Evolutionary conservation across 2,888 invertebrate genomes (phyloP).

Genomic region (Phytoseiulus persimilis): DNA sequence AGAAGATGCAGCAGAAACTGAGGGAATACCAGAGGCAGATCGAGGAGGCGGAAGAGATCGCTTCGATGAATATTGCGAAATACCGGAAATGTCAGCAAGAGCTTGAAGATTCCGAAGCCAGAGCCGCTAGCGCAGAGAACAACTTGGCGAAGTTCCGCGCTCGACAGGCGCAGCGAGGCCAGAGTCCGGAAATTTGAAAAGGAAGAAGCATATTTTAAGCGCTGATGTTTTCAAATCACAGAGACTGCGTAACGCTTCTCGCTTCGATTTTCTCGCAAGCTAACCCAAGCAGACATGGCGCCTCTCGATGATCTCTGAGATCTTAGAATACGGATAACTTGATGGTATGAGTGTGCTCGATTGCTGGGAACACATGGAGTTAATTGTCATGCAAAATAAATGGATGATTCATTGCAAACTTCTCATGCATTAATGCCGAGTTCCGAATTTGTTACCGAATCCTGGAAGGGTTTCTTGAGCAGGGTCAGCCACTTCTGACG

Average conservation of each 20-base stretch:
- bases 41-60: slow-evolving; percentile 38
- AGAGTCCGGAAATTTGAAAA: slow-evolving; percentile 6
- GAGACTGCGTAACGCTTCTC: neutral
- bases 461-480: too few relatives aligned
- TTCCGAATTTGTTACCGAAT: too few relatives aligned
- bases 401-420: too few relatives aligned
- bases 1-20: slow-evolving; percentile 41
- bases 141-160: slow-evolving; percentile 33
- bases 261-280: neutral
- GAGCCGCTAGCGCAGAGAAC: slow-evolving; percentile 11
- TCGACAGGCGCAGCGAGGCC: slow-evolving; percentile 27
- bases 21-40: slow-evolving; percentile 41
- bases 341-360: neutral
- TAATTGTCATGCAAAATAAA: neutral
- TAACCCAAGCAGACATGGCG: neutral
- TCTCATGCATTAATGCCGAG: too few relatives aligned
- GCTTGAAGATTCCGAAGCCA: slow-evolving; percentile 40
- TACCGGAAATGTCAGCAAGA: slow-evolving; percentile 41
- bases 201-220: neutral
- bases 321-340: neutral
- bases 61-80: slow-evolving; percentile 40
- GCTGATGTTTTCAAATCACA: neutral
- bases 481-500: too few relatives aligned
- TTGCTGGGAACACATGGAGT: neutral
- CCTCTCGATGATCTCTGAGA: slow-evolving; percentile 5